phyloP scores from a whole-genome alignment of 2,888 invertebrate genomes.

The Trissolcus japonicus region DNA sequence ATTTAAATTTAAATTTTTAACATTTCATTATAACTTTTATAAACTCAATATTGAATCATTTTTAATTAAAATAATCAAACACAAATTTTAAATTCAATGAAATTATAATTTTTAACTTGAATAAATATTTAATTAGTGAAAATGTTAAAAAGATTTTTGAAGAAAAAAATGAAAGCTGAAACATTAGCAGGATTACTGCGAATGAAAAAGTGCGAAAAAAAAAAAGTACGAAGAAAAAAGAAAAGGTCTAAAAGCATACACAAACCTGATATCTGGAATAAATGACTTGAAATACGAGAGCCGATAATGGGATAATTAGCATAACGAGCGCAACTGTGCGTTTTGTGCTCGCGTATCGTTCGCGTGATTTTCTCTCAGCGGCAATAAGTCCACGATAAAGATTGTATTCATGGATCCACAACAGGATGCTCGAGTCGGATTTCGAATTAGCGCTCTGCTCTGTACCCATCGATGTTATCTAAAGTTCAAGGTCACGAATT shows the following conservation, averaged over 20 bases:
- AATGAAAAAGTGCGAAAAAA: not conserved
- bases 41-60: too few species aligned
- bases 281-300: slow-evolving; percentile 24
- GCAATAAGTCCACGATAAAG: slow-evolving; percentile 53
- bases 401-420: slow-evolving; percentile 62
- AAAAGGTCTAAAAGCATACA: slow-evolving; percentile 5
- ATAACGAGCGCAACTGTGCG: slow-evolving; percentile 32
- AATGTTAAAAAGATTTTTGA: too few species aligned
- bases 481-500: slow-evolving; percentile 53
- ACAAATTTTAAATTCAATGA: too few species aligned
- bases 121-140: too few species aligned
- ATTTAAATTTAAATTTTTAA: too few species aligned
- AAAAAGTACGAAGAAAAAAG: slow-evolving; percentile 3
- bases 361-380: slow-evolving; percentile 40
- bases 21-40: too few species aligned
- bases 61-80: too few species aligned
- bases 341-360: slow-evolving; percentile 13
- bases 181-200: not conserved
- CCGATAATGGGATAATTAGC: slow-evolving; percentile 34
- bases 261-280: slow-evolving; percentile 34
- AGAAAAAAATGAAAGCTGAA: not conserved
- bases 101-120: too few species aligned
- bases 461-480: slow-evolving; percentile 42
- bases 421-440: slow-evolving; percentile 43
- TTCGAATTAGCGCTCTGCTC: slow-evolving; percentile 24